Evolutionary conservation across 2,113 vertebrate genomes (phyloP).

Genomic region (Pholis gunnellus): DNA sequence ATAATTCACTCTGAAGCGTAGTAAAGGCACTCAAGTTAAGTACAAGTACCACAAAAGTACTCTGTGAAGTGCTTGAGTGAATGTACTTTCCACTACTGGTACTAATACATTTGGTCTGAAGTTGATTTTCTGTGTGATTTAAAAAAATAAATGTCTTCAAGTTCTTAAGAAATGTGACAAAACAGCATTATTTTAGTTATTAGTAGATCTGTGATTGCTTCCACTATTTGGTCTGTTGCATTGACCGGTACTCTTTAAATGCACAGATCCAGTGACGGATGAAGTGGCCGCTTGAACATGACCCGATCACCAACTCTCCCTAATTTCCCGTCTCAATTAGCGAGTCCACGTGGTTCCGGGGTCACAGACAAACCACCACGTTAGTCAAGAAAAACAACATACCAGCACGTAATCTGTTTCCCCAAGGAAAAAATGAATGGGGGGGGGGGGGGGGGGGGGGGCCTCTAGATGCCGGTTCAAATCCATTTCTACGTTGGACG

Average conservation of each 20-base stretch:
- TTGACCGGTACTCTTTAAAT: too few species aligned
- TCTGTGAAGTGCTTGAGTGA: neutral
- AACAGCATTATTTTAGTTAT: too few species aligned
- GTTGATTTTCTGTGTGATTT: too few species aligned
- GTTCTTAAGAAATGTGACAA: too few species aligned
- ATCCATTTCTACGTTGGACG: conserved; percentile 35
- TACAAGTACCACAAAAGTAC: neutral
- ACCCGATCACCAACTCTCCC: conserved; percentile 35
- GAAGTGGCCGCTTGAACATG: neutral
- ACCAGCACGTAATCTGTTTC: conserved; percentile 58
- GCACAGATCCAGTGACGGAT: too few species aligned
- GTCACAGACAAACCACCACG: conserved; percentile 12
- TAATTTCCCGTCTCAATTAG: conserved; percentile 46
- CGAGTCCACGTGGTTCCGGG: conserved; percentile 31
- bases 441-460: neutral
- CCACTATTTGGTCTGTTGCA: neutral
- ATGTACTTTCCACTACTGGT: too few species aligned
- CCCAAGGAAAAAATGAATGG: conserved; percentile 51
- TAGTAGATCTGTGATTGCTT: too few species aligned
- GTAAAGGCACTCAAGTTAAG: neutral
- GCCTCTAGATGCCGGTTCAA: conserved; percentile 30
- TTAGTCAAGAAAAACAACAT: conserved; percentile 60
- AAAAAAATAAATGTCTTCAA: too few species aligned
- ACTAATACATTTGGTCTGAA: neutral
- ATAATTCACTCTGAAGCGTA: neutral